phyloP scores from a whole-genome alignment of 2,888 invertebrate species.

The Heliconius aoede region DNA sequence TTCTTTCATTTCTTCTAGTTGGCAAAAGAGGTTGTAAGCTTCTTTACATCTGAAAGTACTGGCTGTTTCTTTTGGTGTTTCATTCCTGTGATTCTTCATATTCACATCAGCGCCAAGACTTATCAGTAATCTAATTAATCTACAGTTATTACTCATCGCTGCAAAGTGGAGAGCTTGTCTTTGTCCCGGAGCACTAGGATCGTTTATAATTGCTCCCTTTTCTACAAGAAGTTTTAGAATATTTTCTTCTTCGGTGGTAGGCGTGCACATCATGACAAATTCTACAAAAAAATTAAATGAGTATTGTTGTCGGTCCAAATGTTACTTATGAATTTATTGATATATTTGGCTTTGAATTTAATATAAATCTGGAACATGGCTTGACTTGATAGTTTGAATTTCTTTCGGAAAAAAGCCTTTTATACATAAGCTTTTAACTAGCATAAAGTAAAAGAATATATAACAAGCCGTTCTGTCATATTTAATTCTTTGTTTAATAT shows the following conservation, averaged over 20 bases:
- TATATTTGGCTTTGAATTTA: background rate
- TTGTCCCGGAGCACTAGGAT: conserved; percentile 66
- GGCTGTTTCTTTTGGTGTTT: conserved; percentile 73
- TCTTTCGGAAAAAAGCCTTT: too few relatives aligned
- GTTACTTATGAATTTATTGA: background rate
- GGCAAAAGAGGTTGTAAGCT: conserved; percentile 56
- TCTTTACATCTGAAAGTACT: conserved; percentile 61
- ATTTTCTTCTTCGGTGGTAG: conserved; percentile 63
- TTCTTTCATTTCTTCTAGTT: conserved; percentile 49
- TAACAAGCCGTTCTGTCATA: too few relatives aligned
- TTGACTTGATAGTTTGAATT: too few relatives aligned
- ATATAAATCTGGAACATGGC: background rate
- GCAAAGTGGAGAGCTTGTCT: conserved; percentile 80
- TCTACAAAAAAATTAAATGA: conserved; percentile 57
- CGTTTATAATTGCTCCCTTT: conserved; percentile 68
- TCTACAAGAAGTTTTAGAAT: conserved; percentile 67
- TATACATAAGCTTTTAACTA: too few relatives aligned
- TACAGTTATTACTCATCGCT: conserved; percentile 75
- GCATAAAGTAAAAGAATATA: too few relatives aligned
- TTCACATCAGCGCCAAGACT: conserved; percentile 66
- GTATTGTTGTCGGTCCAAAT: background rate
- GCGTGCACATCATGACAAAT: conserved; percentile 71
- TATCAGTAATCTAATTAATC: conserved; percentile 64
- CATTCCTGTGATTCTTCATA: conserved; percentile 63
- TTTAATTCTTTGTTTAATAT: background rate